Evolutionary conservation across 64 coral and sea anemone species (phyloP).

Genomic region (Pachyseris speciosa): DNA sequence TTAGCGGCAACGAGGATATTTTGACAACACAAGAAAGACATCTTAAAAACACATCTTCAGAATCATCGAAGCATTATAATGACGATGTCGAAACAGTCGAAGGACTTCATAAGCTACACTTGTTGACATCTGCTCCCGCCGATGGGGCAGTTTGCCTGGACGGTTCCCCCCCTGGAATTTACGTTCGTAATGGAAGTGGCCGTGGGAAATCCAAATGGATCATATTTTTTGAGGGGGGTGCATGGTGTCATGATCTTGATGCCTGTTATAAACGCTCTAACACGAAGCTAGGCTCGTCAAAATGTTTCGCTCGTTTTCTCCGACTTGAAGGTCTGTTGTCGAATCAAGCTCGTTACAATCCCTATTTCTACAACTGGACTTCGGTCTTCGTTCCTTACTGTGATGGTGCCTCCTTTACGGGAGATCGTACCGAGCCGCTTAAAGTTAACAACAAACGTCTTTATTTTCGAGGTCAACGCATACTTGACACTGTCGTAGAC

Average conservation of each 20-base stretch:
- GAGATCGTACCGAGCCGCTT: neutral
- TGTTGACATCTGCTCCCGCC: neutral
- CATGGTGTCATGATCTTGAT: conserved; percentile 30
- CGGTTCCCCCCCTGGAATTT: conserved; percentile 57
- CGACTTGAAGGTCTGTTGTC: conserved; percentile 42
- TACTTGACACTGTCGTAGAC: conserved; percentile 30
- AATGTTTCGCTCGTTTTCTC: neutral
- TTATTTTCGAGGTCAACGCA: conserved; percentile 32
- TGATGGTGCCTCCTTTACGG: conserved; percentile 51
- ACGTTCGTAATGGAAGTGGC: conserved; percentile 18
- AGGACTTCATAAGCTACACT: neutral
- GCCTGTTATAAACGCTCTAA: conserved; percentile 1
- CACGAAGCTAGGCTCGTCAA: conserved; percentile 36
- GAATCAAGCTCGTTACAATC: conserved; percentile 12
- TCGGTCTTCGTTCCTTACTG: conserved; percentile 39
- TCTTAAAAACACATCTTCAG: neutral
- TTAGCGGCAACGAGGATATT: neutral
- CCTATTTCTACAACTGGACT: conserved; percentile 49
- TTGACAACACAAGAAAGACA: neutral
- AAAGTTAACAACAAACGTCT: conserved; percentile 9
- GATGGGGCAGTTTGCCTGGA: conserved; percentile 38
- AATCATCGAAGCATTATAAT: neutral
- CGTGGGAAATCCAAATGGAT: conserved; percentile 47
- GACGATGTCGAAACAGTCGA: neutral
- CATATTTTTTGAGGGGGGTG: conserved; percentile 61